These are phyloP conservation scores for Dendrolimus punctatus DNA, from an alignment of 1,140 invertebrate species.

Conservation along the genomic window DNA sequence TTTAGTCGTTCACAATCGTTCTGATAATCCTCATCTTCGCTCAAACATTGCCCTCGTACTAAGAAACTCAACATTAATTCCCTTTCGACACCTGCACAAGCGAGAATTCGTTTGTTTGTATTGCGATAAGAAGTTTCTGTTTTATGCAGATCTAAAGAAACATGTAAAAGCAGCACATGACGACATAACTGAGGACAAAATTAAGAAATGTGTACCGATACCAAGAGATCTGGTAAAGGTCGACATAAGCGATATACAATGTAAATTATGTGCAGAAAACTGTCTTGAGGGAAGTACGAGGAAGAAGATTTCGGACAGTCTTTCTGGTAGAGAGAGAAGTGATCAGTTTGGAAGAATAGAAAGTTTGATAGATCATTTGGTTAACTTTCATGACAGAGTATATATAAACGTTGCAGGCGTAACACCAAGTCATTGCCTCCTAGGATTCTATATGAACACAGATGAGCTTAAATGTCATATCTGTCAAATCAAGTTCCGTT, in stretches of 20 bases:
- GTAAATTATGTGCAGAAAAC: slow-evolving; percentile 5
- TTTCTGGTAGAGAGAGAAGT: too few species aligned
- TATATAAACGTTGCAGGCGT: slow-evolving; percentile 1
- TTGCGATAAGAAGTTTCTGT: slow-evolving; percentile 8
- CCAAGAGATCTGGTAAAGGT: slow-evolving; percentile 14
- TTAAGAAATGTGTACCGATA: slow-evolving; percentile 4
- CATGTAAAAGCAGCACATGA: slow-evolving; percentile 6
- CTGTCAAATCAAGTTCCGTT: slow-evolving; percentile 10
- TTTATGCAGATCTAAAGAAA: slow-evolving; percentile 10
- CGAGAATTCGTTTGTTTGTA: slow-evolving; percentile 11
- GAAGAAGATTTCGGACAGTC: too few species aligned
- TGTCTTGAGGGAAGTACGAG: too few species aligned
- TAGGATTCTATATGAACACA: slow-evolving; percentile 11
- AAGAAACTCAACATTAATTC: slow-evolving; percentile 10
- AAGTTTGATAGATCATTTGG: neutral
- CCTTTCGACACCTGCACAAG: slow-evolving; percentile 11
- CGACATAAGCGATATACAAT: slow-evolving; percentile 11
- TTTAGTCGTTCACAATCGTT: neutral
- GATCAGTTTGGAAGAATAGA: slow-evolving; percentile 6
- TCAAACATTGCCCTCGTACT: slow-evolving; percentile 14
- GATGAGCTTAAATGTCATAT: slow-evolving; percentile 9
- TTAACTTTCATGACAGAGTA: slow-evolving; percentile 1
- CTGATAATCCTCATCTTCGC: slow-evolving; percentile 5
- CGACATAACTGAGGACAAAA: slow-evolving; percentile 6
- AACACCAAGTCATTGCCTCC: slow-evolving; percentile 7